A percentile compares a stretch with the other conserved stretches of the same genome.
Evolutionary conservation across 2,797 vertebrate species (phyloP).

Genomic region (Craterocephalus amniculus): DNA sequence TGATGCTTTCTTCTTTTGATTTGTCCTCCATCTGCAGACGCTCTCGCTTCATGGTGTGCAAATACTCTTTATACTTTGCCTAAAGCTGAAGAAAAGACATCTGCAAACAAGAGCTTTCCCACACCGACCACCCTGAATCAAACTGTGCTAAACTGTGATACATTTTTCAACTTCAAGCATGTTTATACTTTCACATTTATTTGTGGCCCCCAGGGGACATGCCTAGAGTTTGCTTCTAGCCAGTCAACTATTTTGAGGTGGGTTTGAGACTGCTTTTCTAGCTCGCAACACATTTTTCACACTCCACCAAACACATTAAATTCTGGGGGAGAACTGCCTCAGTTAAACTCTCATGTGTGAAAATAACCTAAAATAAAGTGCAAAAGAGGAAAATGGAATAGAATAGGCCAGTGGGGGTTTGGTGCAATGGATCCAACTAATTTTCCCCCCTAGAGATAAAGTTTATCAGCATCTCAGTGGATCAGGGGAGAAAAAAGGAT

Average conservation of each 20-base stretch:
- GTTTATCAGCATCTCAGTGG: constrained; percentile 57
- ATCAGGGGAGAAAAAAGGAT: constrained; percentile 37
- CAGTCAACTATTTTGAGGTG: constrained; percentile 57
- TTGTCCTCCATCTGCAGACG: not conserved
- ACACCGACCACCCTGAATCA: constrained; percentile 21
- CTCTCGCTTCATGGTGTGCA: not conserved
- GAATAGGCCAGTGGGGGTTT: constrained; percentile 62
- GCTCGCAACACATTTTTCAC: constrained; percentile 68
- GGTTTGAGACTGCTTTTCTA: constrained; percentile 55
- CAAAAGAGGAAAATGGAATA: constrained; percentile 70
- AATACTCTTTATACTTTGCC: constrained; percentile 6
- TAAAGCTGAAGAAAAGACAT: constrained; percentile 12
- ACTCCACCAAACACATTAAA: constrained; percentile 66
- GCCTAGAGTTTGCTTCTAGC: constrained; percentile 42
- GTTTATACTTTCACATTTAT: constrained; percentile 45
- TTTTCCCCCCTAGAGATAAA: constrained; percentile 59
- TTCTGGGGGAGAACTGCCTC: constrained; percentile 57
- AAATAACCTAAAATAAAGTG: constrained; percentile 73
- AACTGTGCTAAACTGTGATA: constrained; percentile 27
- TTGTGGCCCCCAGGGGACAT: constrained; percentile 28
- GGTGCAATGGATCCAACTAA: constrained; percentile 57
- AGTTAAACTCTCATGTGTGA: constrained; percentile 71
- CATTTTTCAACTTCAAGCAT: constrained; percentile 44
- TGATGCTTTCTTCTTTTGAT: not conserved
- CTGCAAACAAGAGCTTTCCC: not conserved